Evolutionary conservation across 2,113 vertebrate genomes (phyloP).

Genomic region (Cottus gobio): DNA sequence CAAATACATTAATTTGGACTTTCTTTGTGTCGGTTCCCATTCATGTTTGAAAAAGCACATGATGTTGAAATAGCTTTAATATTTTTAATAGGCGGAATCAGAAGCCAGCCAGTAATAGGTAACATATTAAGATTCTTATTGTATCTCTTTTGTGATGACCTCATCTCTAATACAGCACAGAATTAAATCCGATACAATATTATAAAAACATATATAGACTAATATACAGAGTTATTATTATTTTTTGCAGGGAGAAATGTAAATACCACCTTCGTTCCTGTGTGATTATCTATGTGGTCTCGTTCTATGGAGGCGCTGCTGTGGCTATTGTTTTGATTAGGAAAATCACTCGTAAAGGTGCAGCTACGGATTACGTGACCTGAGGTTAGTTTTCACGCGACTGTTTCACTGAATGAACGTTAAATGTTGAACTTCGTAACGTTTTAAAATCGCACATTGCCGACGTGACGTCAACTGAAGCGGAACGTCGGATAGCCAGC

Average conservation of each 20-base stretch:
- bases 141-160: not conserved
- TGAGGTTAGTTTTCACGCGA: constrained; percentile 15
- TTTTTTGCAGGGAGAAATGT: not conserved
- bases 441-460: not conserved
- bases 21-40: not conserved
- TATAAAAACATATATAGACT: not conserved
- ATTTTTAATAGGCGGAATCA: not conserved
- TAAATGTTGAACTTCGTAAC: rapidly evolving
- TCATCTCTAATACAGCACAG: not conserved
- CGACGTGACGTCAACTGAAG: too few species aligned
- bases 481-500: not conserved
- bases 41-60: not conserved
- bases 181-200: not conserved
- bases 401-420: not conserved
- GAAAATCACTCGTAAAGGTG: constrained; percentile 1
- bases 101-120: not conserved
- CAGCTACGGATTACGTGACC: not conserved
- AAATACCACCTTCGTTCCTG: not conserved
- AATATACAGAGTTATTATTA: not conserved
- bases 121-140: not conserved
- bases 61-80: not conserved
- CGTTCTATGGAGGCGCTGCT: constrained; percentile 22
- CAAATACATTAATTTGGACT: not conserved
- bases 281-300: not conserved
- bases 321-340: constrained; percentile 73